Base-by-base conservation (phyloP, 1,140 invertebrate species). In the Oreohelix idahoensis region DNA sequence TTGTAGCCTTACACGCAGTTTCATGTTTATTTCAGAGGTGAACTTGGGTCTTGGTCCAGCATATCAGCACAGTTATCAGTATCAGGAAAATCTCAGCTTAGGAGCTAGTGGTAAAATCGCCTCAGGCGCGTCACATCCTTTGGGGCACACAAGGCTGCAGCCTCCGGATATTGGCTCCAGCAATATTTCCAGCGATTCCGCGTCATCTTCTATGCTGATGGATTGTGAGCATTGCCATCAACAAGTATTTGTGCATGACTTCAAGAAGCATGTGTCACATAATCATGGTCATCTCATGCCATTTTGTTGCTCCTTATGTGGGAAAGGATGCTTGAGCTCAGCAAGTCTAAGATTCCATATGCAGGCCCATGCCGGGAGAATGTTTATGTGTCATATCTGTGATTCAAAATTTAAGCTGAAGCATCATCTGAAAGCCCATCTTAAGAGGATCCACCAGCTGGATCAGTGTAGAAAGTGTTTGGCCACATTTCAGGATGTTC, bases 361-460 rank as follows among this genome's bases (percentile, higher is more conserved):
- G 32, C 42, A 39, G 36, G 77, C 77, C 5, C 77, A 79, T 42
- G 77, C 49, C 1, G 77, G 58, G 38, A 63, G 77, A 38, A 69
- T 36, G 39, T 79, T 79, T 38, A 39, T 53, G 13, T 79, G 77
- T 42, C 51, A 32, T 39, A 79, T 79, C 4, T 79, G 77, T 69
- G 77, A 79, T 45, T 79, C 51, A 2, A 79, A 79, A 45, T 79
- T 79, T n/a, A 79, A 79, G 26, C 77, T 58, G 20, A 79, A 79
- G 51, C 32, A 29, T 20, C 77, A 79, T 38, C 26, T 79, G 58
- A 79, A 69, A 53, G 39, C 51, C 2, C 77, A 79, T n/a, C 77
- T 79, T 11, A 79, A 79, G 35, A 69, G 58, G 35, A 79, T 79
- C 39, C 77, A 79, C n/a, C 49, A 79, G 36, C 15, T 79, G 38